These are phyloP conservation scores for Dolichomitus sp. DNA, from an alignment of 2,888 invertebrate species.

Conservation along the genomic window DNA sequence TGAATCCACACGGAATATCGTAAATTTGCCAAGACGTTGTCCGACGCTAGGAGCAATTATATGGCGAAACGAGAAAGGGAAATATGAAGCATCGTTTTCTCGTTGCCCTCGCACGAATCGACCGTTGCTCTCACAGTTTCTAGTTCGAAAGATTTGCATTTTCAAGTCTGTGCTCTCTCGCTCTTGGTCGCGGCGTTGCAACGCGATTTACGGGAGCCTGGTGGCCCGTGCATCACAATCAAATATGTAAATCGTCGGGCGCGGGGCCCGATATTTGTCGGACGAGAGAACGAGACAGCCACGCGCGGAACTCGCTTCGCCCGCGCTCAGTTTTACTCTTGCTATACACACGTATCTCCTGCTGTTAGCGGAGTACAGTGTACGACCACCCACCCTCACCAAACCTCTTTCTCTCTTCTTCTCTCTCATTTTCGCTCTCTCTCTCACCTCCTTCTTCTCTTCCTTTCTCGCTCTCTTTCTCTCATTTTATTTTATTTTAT, in stretches of 20 bases:
- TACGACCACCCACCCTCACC: conserved; percentile 57
- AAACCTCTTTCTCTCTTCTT: background rate
- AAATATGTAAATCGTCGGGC: conserved; percentile 80
- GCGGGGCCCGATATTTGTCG: conserved; percentile 75
- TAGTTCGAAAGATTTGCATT: conserved; percentile 68
- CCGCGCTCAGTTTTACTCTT: conserved; percentile 32
- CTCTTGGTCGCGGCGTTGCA: conserved; percentile 29
- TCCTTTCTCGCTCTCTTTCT: too few relatives aligned
- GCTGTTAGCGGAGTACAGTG: conserved; percentile 43
- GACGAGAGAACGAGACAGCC: conserved; percentile 64
- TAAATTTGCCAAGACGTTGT: conserved; percentile 49
- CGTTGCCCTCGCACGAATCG: conserved; percentile 12
- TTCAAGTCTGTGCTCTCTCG: conserved; percentile 45
- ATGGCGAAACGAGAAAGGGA: conserved; percentile 47
- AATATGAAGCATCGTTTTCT: conserved; percentile 56
- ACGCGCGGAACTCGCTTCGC: conserved; percentile 50
- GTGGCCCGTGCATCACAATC: conserved; percentile 76
- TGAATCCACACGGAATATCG: conserved; percentile 41
- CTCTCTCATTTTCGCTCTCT: background rate
- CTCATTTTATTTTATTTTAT: too few relatives aligned
- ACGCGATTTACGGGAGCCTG: conserved; percentile 74
- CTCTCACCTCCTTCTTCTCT: too few relatives aligned
- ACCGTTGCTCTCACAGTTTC: conserved; percentile 35
- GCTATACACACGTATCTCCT: conserved; percentile 44
- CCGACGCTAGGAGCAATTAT: conserved; percentile 65